Conservation (phyloP, 2,888 invertebrate genomes). For the Parochlus steinenii region DNA sequence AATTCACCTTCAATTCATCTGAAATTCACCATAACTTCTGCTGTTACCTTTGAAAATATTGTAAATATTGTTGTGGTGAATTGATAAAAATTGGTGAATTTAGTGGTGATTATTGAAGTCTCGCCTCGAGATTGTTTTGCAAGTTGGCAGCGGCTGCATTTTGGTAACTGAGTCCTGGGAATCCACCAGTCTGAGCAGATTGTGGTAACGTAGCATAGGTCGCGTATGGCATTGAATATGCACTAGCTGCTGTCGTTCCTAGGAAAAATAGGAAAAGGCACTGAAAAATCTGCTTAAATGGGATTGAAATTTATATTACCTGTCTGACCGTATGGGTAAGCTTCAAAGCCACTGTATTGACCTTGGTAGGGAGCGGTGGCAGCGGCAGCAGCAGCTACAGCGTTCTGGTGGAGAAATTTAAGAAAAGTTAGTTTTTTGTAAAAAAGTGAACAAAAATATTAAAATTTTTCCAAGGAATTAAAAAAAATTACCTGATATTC, state of each 20-base stretch:
- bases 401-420: constrained; percentile 11
- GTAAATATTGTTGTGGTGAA: too few relatives aligned
- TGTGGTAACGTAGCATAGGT: constrained; percentile 18
- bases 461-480: constrained; percentile 25
- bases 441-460: constrained; percentile 5
- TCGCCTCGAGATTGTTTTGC: too few relatives aligned
- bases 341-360: constrained; percentile 18
- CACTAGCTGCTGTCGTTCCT: constrained; percentile 15
- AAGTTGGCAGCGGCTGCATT: too few relatives aligned
- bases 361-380: constrained; percentile 18
- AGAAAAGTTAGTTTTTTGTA: constrained; percentile 7
- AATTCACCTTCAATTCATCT: too few relatives aligned
- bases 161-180: too few relatives aligned
- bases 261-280: too few relatives aligned
- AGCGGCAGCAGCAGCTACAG: constrained; percentile 17
- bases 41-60: too few relatives aligned
- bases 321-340: constrained; percentile 18
- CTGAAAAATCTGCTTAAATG: too few relatives aligned
- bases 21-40: too few relatives aligned
- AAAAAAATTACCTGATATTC: constrained; percentile 43
- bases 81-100: too few relatives aligned
- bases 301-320: background rate
- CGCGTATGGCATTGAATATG: constrained; percentile 17
- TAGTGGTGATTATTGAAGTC: too few relatives aligned
- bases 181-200: too few relatives aligned